These are phyloP conservation scores for Camponotus pennsylvanicus DNA, from an alignment of 1,140 invertebrate species.

Conservation along the genomic window DNA sequence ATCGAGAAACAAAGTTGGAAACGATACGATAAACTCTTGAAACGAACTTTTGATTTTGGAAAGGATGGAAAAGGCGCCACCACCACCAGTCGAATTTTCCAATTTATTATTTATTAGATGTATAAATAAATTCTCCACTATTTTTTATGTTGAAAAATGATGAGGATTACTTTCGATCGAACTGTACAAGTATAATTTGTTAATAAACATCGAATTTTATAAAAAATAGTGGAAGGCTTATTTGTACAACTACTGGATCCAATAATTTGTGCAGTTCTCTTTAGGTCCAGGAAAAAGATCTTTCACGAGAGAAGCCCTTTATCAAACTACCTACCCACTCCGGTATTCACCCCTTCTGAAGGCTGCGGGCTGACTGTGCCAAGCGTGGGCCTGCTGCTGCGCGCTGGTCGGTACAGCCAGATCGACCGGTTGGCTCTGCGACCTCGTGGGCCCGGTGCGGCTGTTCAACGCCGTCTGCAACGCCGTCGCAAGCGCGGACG, in stretches of 20 bases:
- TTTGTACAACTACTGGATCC: not conserved
- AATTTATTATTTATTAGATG: not conserved
- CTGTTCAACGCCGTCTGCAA: constrained; percentile 82
- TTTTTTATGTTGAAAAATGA: too few species aligned
- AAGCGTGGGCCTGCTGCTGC: constrained; percentile 80
- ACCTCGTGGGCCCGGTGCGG: constrained; percentile 84
- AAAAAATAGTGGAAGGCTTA: too few species aligned
- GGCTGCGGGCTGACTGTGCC: constrained; percentile 84
- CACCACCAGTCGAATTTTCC: not conserved
- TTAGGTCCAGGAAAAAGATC: not conserved
- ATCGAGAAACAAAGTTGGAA: not conserved
- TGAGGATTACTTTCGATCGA: too few species aligned
- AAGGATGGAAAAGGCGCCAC: not conserved
- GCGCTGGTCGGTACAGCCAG: constrained; percentile 80
- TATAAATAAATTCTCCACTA: too few species aligned
- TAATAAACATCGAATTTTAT: too few species aligned
- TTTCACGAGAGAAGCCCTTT: not conserved
- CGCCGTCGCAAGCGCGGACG: constrained; percentile 82
- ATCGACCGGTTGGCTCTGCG: constrained; percentile 86
- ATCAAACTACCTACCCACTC: constrained; percentile 77
- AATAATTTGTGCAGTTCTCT: not conserved
- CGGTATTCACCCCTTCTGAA: constrained; percentile 84
- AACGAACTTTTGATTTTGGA: not conserved
- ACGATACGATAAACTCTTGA: too few species aligned
- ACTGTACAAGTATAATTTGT: too few species aligned